phyloP scores from a whole-genome alignment of 1,140 invertebrate genomes.

The Schmidtea mediterranea region DNA sequence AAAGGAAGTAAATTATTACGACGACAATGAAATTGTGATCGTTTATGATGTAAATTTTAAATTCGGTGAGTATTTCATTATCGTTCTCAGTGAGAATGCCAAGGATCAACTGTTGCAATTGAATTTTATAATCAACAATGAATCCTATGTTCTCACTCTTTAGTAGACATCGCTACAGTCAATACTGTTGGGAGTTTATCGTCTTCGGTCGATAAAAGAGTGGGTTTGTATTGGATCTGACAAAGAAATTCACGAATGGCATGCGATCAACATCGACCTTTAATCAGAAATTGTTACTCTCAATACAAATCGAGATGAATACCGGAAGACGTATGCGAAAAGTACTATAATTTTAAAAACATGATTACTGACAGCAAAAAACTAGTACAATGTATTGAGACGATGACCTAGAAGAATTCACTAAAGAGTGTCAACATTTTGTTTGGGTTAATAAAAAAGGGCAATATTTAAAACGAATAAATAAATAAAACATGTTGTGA shows the following conservation, averaged over 20 bases:
- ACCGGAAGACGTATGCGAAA: slow-evolving; percentile 15
- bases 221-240: background rate
- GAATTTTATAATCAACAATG: background rate
- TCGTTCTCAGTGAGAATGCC: background rate
- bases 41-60: background rate
- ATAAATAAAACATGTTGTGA: too few species aligned
- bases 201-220: background rate
- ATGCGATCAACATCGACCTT: background rate
- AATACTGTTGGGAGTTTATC: background rate
- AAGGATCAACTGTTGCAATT: background rate
- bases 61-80: background rate
- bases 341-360: slow-evolving; percentile 12
- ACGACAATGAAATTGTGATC: background rate
- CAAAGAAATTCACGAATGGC: background rate
- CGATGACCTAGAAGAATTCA: too few species aligned
- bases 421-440: too few species aligned
- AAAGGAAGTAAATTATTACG: background rate
- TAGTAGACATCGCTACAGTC: background rate
- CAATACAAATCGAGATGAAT: slow-evolving; percentile 23
- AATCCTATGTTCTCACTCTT: background rate
- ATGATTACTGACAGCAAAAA: slow-evolving; percentile 8
- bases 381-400: too few species aligned
- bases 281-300: slow-evolving; percentile 14
- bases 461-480: too few species aligned
- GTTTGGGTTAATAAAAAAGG: too few species aligned